Conservation (phyloP, 2,888 invertebrate species). For the Xestia c-nigrum region DNA sequence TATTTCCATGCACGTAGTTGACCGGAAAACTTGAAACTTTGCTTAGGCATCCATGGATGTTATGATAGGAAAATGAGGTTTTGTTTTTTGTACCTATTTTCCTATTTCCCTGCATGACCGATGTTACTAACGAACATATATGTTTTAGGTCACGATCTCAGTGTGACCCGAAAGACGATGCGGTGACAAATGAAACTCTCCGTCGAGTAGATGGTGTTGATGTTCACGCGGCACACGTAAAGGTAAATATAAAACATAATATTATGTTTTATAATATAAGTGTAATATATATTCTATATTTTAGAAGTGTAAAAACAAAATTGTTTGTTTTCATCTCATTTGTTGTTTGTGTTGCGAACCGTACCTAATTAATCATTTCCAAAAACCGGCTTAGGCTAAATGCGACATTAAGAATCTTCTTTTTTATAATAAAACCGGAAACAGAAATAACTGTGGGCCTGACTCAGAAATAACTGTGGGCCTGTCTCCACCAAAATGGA, state of each 20-base stretch:
- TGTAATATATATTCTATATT: no score
- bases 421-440: constrained; percentile 2
- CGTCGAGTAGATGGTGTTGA: constrained; percentile 79
- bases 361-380: background rate
- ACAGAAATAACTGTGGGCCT: background rate
- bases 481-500: background rate
- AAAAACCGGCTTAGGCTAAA: background rate
- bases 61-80: background rate
- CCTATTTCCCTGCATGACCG: background rate
- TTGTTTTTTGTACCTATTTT: background rate
- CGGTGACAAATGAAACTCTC: constrained; percentile 77
- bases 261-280: no score
- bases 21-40: constrained; percentile 6
- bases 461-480: no score
- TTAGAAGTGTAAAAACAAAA: background rate
- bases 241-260: constrained; percentile 69
- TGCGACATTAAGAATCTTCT: background rate
- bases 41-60: background rate
- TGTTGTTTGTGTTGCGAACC: background rate
- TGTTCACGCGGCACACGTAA: constrained; percentile 81
- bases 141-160: constrained; percentile 79
- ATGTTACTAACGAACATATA: constrained; percentile 55
- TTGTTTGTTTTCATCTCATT: constrained; percentile 16
- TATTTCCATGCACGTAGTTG: constrained; percentile 14
- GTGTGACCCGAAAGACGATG: constrained; percentile 74